Conservation (phyloP, 1,140 invertebrate species). For the Nomia melanderi region DNA sequence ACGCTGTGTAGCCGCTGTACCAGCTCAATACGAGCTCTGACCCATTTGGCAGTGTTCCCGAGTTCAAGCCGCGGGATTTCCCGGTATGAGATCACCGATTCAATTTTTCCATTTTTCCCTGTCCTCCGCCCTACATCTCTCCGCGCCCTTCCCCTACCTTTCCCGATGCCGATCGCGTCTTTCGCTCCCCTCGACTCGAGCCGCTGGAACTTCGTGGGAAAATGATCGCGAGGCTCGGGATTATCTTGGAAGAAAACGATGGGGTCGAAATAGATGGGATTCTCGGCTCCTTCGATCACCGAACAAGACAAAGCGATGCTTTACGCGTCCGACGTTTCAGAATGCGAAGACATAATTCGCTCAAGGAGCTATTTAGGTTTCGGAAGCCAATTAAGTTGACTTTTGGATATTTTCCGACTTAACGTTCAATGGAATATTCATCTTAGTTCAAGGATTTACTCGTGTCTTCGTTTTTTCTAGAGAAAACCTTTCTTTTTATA, state of each 20-base stretch:
- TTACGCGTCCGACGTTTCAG: too few relatives aligned
- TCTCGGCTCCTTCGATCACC: not conserved
- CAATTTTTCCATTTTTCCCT: constrained; percentile 32
- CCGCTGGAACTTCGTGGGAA: not conserved
- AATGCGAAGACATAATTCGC: too few relatives aligned
- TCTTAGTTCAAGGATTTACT: too few relatives aligned
- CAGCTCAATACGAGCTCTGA: constrained; percentile 65
- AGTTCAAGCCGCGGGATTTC: constrained; percentile 67
- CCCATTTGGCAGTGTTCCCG: constrained; percentile 75
- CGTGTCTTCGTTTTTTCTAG: too few relatives aligned
- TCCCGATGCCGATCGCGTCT: not conserved
- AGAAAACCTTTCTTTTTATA: too few relatives aligned
- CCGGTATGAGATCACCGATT: constrained; percentile 50
- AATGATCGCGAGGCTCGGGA: not conserved
- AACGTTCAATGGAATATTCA: too few relatives aligned
- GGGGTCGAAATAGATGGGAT: not conserved
- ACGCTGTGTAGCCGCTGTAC: constrained; percentile 38
- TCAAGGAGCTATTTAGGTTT: too few relatives aligned
- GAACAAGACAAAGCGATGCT: too few relatives aligned
- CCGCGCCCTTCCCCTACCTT: too few relatives aligned
- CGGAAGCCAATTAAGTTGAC: too few relatives aligned
- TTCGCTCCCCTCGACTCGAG: constrained; percentile 4
- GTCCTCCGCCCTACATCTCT: not conserved
- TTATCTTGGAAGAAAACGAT: not conserved
- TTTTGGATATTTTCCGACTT: too few relatives aligned